Evolutionary conservation across 2,113 vertebrate genomes (phyloP), one percentile per base, ranked within the genome.

Genomic region (Sapayoa aenigma): DNA sequence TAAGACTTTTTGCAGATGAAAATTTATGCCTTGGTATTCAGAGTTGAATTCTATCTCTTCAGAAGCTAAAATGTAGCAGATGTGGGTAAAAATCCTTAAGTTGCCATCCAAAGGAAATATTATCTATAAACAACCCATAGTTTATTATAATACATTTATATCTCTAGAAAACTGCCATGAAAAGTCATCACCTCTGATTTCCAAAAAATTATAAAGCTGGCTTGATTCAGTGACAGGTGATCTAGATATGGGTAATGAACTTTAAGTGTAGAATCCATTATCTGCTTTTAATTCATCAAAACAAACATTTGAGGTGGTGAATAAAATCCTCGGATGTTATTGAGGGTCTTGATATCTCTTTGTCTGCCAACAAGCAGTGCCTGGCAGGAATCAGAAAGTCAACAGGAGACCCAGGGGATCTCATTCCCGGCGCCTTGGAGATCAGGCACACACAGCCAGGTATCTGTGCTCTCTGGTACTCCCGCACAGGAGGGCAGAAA

Each of bases 351-450:
- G 16, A 5, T 35, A 15, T 12, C 7, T 87, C 6, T 46, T 62
- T 47, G 25, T 6, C 18, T 56, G 35, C 4, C 17, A 60, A 21
- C 2, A 0, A 2, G 16, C 13, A 22, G 11, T 37, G 23, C 4
- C 35, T 82, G 25, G 3, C 12, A 80, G 44, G 42, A 71, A 72
- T 19, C 3, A 85, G 44, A 59, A 33, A 24, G 9, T 9, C 67
- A 72, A 6, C 2, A 25, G 9, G 7, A 87, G 15, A 4, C 23
- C 25, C 1, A 0, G 2, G 17, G 2, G 10, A 16, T 63, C 4
- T 1, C 42, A 44, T 5, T 14, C 9, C 11, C 63, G 42, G 9
- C 0, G 3, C 5, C 22, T 12, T 22, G 41, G 23, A 52, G 18
- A 11, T 7, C 11, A 30, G 5, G 11, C 6, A 4, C 23, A 9